A percentile compares a stretch with the other conserved stretches of the same genome.
Conservation (phyloP, 2,113 vertebrate species). For the Bufo gargarizans region DNA sequence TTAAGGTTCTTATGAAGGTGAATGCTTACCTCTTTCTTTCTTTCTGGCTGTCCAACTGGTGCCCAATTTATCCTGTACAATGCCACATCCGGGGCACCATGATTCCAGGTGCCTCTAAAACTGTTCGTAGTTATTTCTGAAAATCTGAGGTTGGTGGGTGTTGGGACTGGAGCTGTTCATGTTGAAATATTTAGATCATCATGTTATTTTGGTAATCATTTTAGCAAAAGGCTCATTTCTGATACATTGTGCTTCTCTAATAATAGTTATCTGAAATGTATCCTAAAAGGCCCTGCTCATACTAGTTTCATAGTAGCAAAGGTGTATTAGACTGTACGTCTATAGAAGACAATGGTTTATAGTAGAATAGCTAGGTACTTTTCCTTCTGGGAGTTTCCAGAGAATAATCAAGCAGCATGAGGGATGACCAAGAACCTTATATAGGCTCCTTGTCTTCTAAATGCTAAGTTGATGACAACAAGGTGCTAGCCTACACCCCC, state of each 20-base stretch:
- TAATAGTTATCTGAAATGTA: neutral
- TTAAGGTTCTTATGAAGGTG: neutral
- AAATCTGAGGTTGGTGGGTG: constrained; percentile 85
- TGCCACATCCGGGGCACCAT: constrained; percentile 89
- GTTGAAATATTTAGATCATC: neutral
- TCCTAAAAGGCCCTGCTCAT: neutral
- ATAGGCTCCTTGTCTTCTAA: neutral
- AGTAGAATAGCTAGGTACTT: neutral
- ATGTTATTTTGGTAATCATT: neutral
- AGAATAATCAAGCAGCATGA: neutral
- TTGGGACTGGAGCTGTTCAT: constrained; percentile 79
- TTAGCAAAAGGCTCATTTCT: neutral
- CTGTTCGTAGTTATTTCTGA: constrained; percentile 84
- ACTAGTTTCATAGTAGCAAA: neutral
- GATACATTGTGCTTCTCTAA: neutral
- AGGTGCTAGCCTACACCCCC: neutral
- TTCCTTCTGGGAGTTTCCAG: neutral
- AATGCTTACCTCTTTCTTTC: constrained; percentile 50
- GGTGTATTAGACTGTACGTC: neutral
- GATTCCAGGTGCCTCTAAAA: constrained; percentile 90
- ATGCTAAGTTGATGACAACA: neutral
- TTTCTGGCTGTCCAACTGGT: constrained; percentile 72
- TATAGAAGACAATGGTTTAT: neutral
- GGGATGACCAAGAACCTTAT: neutral
- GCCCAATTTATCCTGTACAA: constrained; percentile 88